A percentile compares a stretch with the other conserved stretches of the same genome.
These are phyloP conservation scores for Arizona elegans DNA, from an alignment of 2,113 vertebrate genomes.

Conservation along the genomic window DNA sequence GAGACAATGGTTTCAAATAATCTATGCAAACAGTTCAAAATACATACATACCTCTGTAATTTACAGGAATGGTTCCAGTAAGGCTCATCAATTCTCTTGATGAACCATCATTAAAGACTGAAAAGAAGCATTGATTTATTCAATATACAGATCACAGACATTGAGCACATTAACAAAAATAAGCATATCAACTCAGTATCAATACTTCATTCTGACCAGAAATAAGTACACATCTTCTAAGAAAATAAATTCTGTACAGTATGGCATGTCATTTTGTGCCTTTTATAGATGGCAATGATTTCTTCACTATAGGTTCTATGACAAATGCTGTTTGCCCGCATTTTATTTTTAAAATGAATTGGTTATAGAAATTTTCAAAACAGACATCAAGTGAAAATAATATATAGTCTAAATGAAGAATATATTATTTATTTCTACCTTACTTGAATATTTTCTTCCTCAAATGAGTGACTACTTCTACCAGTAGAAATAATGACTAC, in stretches of 20 bases:
- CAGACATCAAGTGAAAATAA: background rate
- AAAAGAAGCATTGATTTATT: slow-evolving; percentile 32
- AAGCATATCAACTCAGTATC: background rate
- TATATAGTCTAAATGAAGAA: background rate
- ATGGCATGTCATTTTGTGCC: background rate
- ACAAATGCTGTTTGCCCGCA: background rate
- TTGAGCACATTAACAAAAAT: background rate
- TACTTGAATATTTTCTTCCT: background rate
- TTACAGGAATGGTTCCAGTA: slow-evolving; percentile 93
- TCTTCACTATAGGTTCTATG: background rate
- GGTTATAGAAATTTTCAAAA: background rate
- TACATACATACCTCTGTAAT: slow-evolving; percentile 84
- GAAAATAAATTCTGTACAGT: background rate
- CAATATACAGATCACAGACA: background rate
- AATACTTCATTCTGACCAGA: background rate
- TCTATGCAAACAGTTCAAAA: background rate
- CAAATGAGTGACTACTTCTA: background rate
- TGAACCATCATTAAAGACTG: slow-evolving; percentile 97
- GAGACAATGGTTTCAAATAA: background rate
- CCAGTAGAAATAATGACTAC: background rate
- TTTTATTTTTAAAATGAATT: background rate
- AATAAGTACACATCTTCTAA: background rate
- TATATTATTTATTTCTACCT: background rate
- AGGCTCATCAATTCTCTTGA: slow-evolving; percentile 94
- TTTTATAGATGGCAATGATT: background rate